Evolutionary conservation across 2,113 vertebrate species (phyloP), one percentile per base, ranked within the genome.

Genomic region (Formicarius rufipectus): DNA sequence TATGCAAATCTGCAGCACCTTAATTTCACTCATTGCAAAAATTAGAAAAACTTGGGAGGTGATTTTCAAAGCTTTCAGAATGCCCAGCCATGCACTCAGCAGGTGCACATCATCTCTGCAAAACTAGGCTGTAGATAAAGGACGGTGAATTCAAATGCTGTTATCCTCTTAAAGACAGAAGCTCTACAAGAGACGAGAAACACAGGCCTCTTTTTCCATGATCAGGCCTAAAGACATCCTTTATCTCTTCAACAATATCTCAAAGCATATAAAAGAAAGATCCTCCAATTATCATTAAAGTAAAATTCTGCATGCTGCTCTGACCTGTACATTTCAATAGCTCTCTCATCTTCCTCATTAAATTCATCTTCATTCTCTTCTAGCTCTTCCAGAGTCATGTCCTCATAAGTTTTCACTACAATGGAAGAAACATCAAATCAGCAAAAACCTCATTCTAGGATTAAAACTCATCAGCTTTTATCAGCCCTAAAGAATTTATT

Each of bases 321-420:
- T 97, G 62, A 99, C 99, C 98, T 99, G 98, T 99, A 99, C 98
- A 99, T 98, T 98, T 99, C 99, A 27, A 99, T 98, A 68, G 99
- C 99, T 39, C 96, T 98, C 84, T 99, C 99, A 47, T 99, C 99
- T 19, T 99, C 99, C 68, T 99, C 99, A 92, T 97, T 98, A 81
- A 99, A 99, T 86, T 99, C 99, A 37, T 99, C 99, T 97, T 99
- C 99, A 33, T 99, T 99, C 83, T 99, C 99, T 31, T 99, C 98
- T 45, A 99, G 98, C 86, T 99, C 99, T 22, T 99, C 98, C 90
- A 99, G 96, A 7, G 99, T 99, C 99, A 99, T 99, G 87, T 98
- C 98, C 96, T 99, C 99, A 0, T 99, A 99, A 1, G 98, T 99
- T 98, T 99, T 99, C 81, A 99, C 99, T 99, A 92, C 56, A 95